phyloP scores from a whole-genome alignment of 2,888 invertebrate species.

The Aproaerema taeniolella region DNA sequence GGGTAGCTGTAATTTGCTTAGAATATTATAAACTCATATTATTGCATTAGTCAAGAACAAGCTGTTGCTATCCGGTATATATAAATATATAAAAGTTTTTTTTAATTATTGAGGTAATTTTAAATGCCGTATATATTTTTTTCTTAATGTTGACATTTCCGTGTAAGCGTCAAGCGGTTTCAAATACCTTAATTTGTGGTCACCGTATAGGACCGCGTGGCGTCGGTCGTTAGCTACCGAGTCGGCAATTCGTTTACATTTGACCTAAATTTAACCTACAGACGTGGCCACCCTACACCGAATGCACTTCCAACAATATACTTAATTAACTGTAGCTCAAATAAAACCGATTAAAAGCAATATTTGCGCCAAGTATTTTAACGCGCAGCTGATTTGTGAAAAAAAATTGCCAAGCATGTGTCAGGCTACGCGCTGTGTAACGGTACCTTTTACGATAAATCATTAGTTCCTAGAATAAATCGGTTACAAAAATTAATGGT shows the following conservation, averaged over 20 bases:
- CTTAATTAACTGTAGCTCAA: background rate
- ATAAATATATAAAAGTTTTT: background rate
- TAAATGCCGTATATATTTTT: too few species aligned
- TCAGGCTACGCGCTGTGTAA: too few species aligned
- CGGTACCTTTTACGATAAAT: too few species aligned
- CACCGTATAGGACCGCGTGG: conserved; percentile 25
- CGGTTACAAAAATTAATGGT: too few species aligned
- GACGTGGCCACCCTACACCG: background rate
- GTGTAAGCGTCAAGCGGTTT: too few species aligned
- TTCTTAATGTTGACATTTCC: too few species aligned
- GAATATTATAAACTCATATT: background rate
- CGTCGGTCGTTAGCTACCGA: conserved; percentile 38
- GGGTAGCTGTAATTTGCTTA: too few species aligned
- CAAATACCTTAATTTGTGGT: background rate
- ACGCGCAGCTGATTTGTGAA: too few species aligned
- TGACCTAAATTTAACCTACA: conserved; percentile 44
- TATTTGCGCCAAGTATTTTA: too few species aligned
- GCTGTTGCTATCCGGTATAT: background rate
- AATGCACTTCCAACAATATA: background rate
- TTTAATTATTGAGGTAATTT: background rate
- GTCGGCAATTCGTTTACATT: conserved; percentile 47
- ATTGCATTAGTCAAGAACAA: background rate
- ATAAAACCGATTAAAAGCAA: too few species aligned
- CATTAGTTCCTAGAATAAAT: too few species aligned
- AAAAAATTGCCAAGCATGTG: too few species aligned